These are phyloP conservation scores for Mormyrus hasselquistii DNA, from an alignment of 2,797 vertebrate species.

Conservation along the genomic window DNA sequence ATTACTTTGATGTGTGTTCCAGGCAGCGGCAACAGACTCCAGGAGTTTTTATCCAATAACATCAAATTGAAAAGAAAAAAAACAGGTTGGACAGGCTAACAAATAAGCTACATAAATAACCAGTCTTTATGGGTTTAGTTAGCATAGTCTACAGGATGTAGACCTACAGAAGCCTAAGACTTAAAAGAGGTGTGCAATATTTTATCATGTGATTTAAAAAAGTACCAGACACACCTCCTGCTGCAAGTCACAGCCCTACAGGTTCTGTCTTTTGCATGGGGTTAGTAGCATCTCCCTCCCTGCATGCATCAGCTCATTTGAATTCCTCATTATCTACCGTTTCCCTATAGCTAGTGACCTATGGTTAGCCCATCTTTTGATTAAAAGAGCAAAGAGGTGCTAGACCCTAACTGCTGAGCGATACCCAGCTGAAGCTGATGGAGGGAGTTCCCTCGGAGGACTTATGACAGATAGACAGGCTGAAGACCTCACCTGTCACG, in stretches of 20 bases:
- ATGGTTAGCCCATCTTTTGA: too few species aligned
- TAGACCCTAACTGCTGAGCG: not conserved
- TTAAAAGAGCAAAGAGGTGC: too few species aligned
- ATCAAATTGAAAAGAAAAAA: not conserved
- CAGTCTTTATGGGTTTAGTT: not conserved
- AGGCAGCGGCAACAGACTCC: not conserved
- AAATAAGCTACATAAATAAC: not conserved
- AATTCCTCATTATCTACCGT: too few species aligned
- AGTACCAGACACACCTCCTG: not conserved
- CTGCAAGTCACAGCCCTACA: too few species aligned
- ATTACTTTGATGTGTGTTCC: not conserved
- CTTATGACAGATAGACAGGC: too few species aligned
- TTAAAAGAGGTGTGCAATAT: not conserved
- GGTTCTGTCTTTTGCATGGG: too few species aligned
- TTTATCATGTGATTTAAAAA: not conserved
- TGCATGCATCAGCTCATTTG: too few species aligned
- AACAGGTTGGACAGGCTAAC: not conserved
- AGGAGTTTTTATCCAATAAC: not conserved
- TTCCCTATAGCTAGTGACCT: too few species aligned
- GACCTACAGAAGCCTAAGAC: not conserved
- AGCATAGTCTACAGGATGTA: not conserved
- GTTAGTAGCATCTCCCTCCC: too few species aligned
- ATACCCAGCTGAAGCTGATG: not conserved
- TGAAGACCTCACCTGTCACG: too few species aligned
- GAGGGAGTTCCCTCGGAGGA: not conserved